These are phyloP conservation scores for Megatriorchis doriae DNA, from an alignment of 2,113 vertebrate genomes.

Conservation along the genomic window DNA sequence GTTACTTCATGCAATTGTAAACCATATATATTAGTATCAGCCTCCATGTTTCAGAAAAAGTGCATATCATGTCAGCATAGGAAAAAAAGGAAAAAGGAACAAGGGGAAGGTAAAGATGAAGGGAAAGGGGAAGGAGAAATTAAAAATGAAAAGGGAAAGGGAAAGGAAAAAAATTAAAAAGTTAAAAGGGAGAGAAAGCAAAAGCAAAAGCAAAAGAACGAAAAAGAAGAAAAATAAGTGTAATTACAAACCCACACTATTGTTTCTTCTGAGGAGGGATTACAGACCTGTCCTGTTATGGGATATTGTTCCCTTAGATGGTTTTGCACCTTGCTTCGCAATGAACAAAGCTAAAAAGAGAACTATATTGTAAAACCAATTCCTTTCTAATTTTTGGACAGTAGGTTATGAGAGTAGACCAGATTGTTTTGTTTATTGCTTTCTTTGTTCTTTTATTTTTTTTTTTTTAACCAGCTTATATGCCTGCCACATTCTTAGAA, in stretches of 20 bases:
- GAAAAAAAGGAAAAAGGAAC: not conserved
- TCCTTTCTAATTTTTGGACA: not conserved
- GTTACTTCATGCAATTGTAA: not conserved
- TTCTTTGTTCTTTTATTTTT: not conserved
- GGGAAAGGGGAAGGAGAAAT: not conserved
- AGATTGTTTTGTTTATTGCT: not conserved
- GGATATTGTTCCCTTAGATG: not conserved
- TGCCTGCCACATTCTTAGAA: not conserved
- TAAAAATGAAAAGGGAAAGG: not conserved
- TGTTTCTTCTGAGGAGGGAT: not conserved
- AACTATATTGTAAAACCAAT: not conserved
- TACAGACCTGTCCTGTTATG: not conserved
- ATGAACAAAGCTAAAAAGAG: not conserved
- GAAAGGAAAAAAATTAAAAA: not conserved
- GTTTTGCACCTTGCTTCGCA: not conserved
- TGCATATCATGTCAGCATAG: not conserved
- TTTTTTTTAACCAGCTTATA: not conserved
- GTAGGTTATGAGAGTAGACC: not conserved
- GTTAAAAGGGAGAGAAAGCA: too few species aligned
- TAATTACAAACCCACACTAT: not conserved
- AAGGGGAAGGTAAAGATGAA: not conserved
- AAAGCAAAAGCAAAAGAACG: rapidly evolving
- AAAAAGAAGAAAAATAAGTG: rapidly evolving
- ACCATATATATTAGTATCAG: not conserved
- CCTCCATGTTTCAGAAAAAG: not conserved